Evolutionary conservation across 2,888 invertebrate species (phyloP).

Genomic region (Anodontia alba): DNA sequence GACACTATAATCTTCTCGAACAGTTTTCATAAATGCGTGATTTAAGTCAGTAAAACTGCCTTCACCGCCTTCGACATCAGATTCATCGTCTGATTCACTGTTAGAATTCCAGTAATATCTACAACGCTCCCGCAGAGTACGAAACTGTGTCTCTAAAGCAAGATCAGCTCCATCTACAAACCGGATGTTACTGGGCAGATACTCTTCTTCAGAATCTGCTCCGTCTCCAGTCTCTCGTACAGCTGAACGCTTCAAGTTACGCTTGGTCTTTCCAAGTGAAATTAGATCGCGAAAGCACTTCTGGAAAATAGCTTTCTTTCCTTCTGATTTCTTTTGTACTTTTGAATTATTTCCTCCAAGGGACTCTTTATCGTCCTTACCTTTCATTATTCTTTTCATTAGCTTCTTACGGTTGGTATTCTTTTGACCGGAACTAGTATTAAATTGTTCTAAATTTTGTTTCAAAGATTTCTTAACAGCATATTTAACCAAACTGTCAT

Average conservation of each 20-base stretch:
- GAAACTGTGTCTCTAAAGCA: neutral
- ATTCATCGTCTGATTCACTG: neutral
- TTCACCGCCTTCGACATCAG: neutral
- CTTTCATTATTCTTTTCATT: too few species aligned
- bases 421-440: too few species aligned
- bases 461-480: too few species aligned
- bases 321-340: neutral
- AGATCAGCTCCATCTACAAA: neutral
- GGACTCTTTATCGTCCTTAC: too few species aligned
- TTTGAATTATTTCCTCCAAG: too few species aligned
- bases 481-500: too few species aligned
- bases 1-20: neutral
- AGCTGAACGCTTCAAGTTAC: neutral
- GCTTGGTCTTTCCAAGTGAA: neutral
- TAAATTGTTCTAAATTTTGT: too few species aligned
- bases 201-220: too few species aligned
- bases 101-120: slow-evolving; percentile 6
- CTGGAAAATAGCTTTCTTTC: neutral
- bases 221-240: too few species aligned
- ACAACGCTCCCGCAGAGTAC: neutral
- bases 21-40: neutral
- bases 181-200: too few species aligned
- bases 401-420: too few species aligned
- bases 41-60: neutral
- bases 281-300: neutral